Evolutionary conservation across 2,113 vertebrate genomes (phyloP).

Genomic region (Zapus hudsonius): DNA sequence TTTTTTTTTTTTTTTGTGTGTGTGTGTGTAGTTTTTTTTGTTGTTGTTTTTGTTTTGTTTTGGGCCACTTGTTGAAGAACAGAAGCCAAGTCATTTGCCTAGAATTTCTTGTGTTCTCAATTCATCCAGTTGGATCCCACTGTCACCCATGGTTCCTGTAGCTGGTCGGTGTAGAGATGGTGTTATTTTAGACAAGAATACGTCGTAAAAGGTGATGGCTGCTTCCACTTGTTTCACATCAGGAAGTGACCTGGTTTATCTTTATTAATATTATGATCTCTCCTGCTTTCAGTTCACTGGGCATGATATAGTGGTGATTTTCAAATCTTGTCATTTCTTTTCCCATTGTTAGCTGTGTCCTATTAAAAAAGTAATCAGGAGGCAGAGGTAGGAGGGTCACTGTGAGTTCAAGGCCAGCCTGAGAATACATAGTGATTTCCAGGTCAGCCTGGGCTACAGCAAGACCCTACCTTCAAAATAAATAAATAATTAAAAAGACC

Average conservation of each 20-base stretch:
- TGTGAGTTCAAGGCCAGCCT: too few species aligned
- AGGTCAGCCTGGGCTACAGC: neutral
- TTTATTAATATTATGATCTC: neutral
- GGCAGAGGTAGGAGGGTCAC: neutral
- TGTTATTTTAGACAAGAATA: neutral
- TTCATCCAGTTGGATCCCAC: neutral
- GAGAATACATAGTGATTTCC: neutral
- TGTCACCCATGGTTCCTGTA: neutral
- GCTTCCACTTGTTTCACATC: neutral
- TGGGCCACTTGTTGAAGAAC: constrained; percentile 4
- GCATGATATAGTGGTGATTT: neutral
- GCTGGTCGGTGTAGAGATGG: neutral
- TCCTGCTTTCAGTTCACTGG: neutral
- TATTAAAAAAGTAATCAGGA: neutral
- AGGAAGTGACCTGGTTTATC: neutral
- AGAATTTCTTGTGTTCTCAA: neutral
- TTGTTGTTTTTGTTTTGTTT: too few species aligned
- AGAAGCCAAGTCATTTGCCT: neutral
- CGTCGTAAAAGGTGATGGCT: neutral
- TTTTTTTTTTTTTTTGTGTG: too few species aligned
- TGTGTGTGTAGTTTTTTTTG: too few species aligned
- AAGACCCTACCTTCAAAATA: too few species aligned
- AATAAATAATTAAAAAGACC: too few species aligned
- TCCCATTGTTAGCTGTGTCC: neutral
- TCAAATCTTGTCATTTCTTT: constrained; percentile 16